Evolutionary conservation across 2,113 vertebrate species (phyloP).

Genomic region (Pitta sordida): DNA sequence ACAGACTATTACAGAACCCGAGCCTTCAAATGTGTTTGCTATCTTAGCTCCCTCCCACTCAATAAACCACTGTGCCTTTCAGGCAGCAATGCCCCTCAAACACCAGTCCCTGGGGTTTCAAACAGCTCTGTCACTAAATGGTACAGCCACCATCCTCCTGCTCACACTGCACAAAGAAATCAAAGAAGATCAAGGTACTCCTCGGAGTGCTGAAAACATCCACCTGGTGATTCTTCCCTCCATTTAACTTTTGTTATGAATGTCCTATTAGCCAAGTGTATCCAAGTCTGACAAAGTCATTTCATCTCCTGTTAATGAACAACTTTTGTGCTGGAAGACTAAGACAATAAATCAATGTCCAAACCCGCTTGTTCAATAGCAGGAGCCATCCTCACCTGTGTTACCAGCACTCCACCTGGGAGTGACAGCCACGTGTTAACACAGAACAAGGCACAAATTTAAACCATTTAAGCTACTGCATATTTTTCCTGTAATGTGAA

Average conservation of each 20-base stretch:
- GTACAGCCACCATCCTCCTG: not conserved
- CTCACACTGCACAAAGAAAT: not conserved
- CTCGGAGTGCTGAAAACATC: not conserved
- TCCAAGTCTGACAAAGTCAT: not conserved
- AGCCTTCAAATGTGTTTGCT: not conserved
- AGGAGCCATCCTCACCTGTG: not conserved
- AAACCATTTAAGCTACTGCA: not conserved
- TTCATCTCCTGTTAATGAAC: conserved; percentile 9
- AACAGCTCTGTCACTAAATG: not conserved
- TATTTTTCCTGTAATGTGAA: not conserved
- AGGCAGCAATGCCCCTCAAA: not conserved
- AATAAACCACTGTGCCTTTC: not conserved
- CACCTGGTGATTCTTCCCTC: not conserved
- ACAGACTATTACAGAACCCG: not conserved
- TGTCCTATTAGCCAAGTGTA: not conserved
- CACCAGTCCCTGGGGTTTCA: not conserved
- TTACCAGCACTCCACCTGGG: not conserved
- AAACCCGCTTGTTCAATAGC: not conserved
- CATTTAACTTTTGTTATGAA: not conserved
- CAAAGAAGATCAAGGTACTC: not conserved
- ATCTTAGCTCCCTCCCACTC: not conserved
- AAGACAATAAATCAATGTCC: not conserved
- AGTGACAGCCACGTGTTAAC: not conserved
- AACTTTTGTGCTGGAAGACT: not conserved
- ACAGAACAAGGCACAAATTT: not conserved